Evolutionary conservation across 2,888 invertebrate genomes (phyloP), one percentile per base, ranked within the genome.

Genomic region (Exephanes ischioxanthus): DNA sequence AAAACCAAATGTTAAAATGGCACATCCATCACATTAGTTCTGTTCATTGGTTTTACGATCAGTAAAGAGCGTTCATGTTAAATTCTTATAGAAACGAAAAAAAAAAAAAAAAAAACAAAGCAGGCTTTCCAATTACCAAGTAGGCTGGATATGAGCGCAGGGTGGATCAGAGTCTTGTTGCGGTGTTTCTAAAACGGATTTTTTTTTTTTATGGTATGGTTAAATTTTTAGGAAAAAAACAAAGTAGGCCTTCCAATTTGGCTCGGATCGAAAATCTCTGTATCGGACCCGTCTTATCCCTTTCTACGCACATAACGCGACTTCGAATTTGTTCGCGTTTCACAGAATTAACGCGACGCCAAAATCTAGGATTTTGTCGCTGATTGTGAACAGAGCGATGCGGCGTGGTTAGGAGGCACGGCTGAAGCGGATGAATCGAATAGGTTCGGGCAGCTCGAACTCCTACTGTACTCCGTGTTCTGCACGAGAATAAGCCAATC

Each of bases 401-500:
- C 1, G 22, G 11, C 11, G 4, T 14, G 7, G 51, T 58, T 48
- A 2, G 33, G 33, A 55, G 33, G 22, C 19, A 19, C 11, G 3
- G 55, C 1, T 22, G 51, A 67, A 14, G 53, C n/a, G 16, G 11
- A 14, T 16, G 45, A 26, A 48, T 26, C 63, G 16, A 48, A 48
- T 76, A 63, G 71, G 76, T 70, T 48, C 78, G 22, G 58, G 48
- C 33, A 33, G 30, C 33, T 5, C 63, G 33, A 0, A 33, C 2
- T 63, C 33, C 6, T 16, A 30, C 63, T 2, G 16, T 33, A 2
- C 16, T 63, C 33, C 6, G 68, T 58, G 70, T 58, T 82, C 61
- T 6, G 41, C 33, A 41, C 30, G 67, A 30, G 63, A 63, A 45
- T 48, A 37, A 68, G 71, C 76, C 77, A 82, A 82, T 82, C 77